These are phyloP conservation scores for Cheilosia impressa DNA, from an alignment of 2,888 invertebrate species.

Conservation along the genomic window DNA sequence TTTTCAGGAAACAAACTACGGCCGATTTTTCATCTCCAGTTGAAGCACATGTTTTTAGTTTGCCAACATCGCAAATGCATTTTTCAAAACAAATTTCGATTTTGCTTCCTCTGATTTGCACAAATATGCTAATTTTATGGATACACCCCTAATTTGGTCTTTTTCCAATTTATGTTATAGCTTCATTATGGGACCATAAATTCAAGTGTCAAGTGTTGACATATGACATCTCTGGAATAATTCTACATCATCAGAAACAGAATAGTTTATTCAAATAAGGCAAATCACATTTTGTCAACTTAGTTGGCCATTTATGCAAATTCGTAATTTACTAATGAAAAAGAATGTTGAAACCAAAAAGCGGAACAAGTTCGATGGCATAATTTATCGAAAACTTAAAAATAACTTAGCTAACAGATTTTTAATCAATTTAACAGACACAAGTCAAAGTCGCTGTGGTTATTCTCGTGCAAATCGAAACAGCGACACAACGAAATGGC, in stretches of 20 bases:
- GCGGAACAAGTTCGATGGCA: constrained; percentile 26
- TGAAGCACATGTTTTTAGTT: too few relatives aligned
- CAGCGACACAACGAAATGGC: background rate
- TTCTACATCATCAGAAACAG: constrained; percentile 22
- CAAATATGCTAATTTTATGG: constrained; percentile 7
- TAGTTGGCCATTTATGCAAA: constrained; percentile 38
- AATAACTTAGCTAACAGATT: background rate
- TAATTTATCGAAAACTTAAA: background rate
- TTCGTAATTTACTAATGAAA: constrained; percentile 25
- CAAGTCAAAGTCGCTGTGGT: background rate
- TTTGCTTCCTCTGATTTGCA: background rate
- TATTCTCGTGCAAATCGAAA: constrained; percentile 1
- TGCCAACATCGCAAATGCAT: too few relatives aligned
- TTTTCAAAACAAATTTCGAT: too few relatives aligned
- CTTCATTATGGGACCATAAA: constrained; percentile 47
- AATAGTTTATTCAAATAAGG: constrained; percentile 37
- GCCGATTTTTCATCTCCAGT: background rate
- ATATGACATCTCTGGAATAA: constrained; percentile 44
- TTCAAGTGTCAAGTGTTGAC: constrained; percentile 46
- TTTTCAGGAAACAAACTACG: background rate
- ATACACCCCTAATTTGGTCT: constrained; percentile 4
- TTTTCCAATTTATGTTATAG: constrained; percentile 18
- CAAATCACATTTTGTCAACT: constrained; percentile 17
- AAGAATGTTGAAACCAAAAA: constrained; percentile 11
- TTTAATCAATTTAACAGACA: constrained; percentile 3